Conservation (phyloP, 1,140 invertebrate genomes). For the Achatina immaculata region DNA sequence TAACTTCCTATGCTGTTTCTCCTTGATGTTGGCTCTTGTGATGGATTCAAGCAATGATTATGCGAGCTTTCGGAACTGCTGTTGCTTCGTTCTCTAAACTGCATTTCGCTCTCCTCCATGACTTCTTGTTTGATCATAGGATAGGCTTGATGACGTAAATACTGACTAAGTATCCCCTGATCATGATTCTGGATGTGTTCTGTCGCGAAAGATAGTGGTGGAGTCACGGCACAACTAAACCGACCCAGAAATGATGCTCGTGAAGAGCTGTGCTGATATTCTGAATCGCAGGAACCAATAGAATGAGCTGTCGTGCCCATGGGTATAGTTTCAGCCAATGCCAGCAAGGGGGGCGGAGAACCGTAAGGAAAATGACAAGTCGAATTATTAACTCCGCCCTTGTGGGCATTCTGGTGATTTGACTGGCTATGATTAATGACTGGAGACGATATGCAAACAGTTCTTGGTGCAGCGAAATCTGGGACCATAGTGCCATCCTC, state of each 20-base stretch:
- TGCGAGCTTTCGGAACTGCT: background rate
- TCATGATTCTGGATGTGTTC: background rate
- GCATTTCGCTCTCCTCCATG: background rate
- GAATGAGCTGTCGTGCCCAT: conserved; percentile 27
- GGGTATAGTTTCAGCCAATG: conserved; percentile 34
- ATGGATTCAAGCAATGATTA: background rate
- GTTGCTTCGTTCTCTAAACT: conserved; percentile 22
- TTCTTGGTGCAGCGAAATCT: background rate
- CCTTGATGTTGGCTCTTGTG: background rate
- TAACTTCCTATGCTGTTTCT: conserved; percentile 15
- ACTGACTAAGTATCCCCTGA: background rate
- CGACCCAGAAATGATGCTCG: background rate
- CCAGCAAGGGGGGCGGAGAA: conserved; percentile 45
- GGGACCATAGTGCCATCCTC: background rate
- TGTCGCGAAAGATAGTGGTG: background rate
- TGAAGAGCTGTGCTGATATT: no score
- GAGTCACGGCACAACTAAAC: background rate
- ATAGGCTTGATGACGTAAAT: background rate
- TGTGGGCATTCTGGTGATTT: background rate
- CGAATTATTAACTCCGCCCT: background rate
- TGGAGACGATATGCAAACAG: background rate
- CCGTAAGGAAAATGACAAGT: conserved; percentile 38
- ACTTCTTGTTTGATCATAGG: background rate
- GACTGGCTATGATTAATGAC: background rate
- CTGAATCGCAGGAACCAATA: background rate